Base-by-base conservation (phyloP, 1,140 invertebrate genomes). In the Zaprionus kolodkinae region DNA sequence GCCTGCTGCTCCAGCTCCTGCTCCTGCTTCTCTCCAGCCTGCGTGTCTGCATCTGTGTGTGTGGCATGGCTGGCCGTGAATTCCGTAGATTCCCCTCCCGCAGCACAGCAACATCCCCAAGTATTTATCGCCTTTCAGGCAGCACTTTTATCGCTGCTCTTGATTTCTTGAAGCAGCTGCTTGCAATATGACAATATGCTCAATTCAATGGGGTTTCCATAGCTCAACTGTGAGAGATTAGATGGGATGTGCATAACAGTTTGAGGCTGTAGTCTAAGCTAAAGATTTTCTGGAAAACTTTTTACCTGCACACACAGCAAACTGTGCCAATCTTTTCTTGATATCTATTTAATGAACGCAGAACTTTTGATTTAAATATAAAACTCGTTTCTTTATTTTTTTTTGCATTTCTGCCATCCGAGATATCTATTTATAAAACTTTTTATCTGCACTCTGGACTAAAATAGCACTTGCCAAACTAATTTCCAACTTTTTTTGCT, bases 91-190 rank as follows among this genome's bases (percentile, higher is more conserved):
- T 17, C 27, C 9, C 12, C 15, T n/a, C 6, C 25, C 62, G 12
- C 25, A 30, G 15, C n/a, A n/a, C n/a, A n/a, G n/a, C n/a, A n/a
- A n/a, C n/a, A n/a, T n/a, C n/a, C 43, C 7, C 38, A 55, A 50
- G 54, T 59, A 72, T 66, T 72, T 66, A 59, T 65, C 17, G 43
- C 27, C 50, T 27, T 50, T 57, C 13, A 30, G 12, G 54, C 54
- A 21, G 56, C 56, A 60, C n/a, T 64, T 60, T 57, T 66, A 66
- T 56, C 50, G 50, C n/a, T n/a, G 62, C 36, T 65, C 12, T 55
- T 43, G 50, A 45, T 57, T 56, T 43, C 52, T 45, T 57, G 13
- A 66, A 55, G 27, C 45, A 35, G 54, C 30, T 5, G 27, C 27
- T 30, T 6, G 27, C 43, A 61, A n/a, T n/a, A 40, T n/a, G 13